A percentile compares a stretch with the other conserved stretches of the same genome.
These are phyloP conservation scores for Regulus satrapa DNA, from an alignment of 2,113 vertebrate genomes.

Conservation along the genomic window DNA sequence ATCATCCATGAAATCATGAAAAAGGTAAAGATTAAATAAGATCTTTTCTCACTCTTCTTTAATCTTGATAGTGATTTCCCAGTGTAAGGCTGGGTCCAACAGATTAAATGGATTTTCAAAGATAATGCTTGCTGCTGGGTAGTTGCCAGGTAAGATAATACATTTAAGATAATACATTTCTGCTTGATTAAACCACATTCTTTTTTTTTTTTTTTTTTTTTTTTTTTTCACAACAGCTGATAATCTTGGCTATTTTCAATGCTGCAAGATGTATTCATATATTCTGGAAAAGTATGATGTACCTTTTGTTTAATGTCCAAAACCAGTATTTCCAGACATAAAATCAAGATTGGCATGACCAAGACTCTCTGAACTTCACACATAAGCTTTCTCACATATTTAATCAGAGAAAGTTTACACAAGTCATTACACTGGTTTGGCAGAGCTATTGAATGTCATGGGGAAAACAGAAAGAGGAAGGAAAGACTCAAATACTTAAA, in stretches of 20 bases:
- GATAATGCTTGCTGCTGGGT: not conserved
- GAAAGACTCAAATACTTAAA: not conserved
- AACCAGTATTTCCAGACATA: slow-evolving; percentile 21
- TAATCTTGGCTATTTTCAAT: not conserved
- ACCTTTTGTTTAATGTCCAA: slow-evolving; percentile 28
- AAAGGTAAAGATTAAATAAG: not conserved
- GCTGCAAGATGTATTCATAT: not conserved
- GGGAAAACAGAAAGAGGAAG: not conserved
- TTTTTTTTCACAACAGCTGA: not conserved
- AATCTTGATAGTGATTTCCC: not conserved
- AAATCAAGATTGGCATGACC: slow-evolving; percentile 5
- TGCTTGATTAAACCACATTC: slow-evolving; percentile 25
- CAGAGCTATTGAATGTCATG: not conserved
- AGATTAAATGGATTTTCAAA: not conserved
- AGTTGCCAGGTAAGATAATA: slow-evolving; percentile 7
- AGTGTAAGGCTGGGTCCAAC: not conserved
- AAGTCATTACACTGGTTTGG: slow-evolving; percentile 3
- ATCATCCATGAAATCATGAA: not conserved
- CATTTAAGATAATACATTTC: not conserved
- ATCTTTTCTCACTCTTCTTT: not conserved
- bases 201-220: not conserved
- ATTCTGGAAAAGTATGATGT: not conserved
- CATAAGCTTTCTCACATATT: slow-evolving; percentile 51
- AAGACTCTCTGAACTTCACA: not conserved
- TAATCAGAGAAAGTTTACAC: slow-evolving; percentile 42